Conservation (phyloP, 2,113 vertebrate species). For the Dermatemys mawii region DNA sequence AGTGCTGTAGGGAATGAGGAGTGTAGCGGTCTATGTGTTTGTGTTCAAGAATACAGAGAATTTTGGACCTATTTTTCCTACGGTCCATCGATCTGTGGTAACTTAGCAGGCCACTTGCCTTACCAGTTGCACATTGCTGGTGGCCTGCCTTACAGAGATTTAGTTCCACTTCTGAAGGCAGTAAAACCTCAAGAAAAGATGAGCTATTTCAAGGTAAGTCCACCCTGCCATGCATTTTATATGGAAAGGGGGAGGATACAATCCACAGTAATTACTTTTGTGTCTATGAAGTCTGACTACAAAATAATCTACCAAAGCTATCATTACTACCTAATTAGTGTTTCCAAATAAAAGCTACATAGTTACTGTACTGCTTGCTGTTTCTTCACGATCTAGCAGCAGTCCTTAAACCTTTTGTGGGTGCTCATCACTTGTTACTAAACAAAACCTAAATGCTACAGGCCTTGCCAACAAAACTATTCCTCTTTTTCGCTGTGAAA, state of each 20-base stretch:
- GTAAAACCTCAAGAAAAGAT: background rate
- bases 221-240: background rate
- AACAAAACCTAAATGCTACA: background rate
- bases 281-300: background rate
- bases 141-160: background rate
- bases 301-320: background rate
- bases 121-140: background rate
- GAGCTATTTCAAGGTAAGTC: background rate
- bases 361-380: background rate
- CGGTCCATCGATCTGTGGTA: background rate
- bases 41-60: background rate
- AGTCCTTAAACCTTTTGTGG: constrained; percentile 15
- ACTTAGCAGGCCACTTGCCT: background rate
- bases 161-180: background rate
- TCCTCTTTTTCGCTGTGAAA: constrained; percentile 31
- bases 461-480: background rate
- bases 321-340: background rate
- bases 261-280: background rate
- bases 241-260: background rate
- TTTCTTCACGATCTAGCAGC: background rate
- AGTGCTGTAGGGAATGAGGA: background rate
- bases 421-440: background rate
- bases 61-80: background rate
- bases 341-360: background rate
- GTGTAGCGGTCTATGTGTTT: background rate